Percentiles rank a stretch among this genome's conserved stretches.
These are phyloP conservation scores for Paratrypauchen microcephalus DNA, from an alignment of 2,797 vertebrate species.

Conservation along the genomic window DNA sequence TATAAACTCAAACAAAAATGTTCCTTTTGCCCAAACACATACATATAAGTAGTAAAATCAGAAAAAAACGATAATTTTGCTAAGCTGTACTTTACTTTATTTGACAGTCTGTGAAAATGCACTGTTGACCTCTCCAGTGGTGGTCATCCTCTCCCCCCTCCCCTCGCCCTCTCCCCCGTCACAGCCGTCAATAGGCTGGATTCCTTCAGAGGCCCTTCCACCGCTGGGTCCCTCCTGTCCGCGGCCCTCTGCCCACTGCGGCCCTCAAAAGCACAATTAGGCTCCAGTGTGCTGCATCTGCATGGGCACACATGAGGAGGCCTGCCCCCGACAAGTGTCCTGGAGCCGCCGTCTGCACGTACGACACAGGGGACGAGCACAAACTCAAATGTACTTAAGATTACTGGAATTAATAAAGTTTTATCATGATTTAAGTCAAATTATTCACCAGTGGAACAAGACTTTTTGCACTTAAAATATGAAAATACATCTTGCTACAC, in stretches of 20 bases:
- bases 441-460: no score
- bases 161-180: constrained; percentile 39
- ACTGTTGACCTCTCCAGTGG: constrained; percentile 23
- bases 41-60: no score
- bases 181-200: constrained; percentile 63
- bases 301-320: constrained; percentile 81
- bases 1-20: no score
- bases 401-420: no score
- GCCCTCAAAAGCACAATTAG: constrained; percentile 93
- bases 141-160: constrained; percentile 48
- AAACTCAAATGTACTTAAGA: no score
- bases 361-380: constrained; percentile 37
- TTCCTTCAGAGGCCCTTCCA: constrained; percentile 51
- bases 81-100: no score
- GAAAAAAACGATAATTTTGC: no score
- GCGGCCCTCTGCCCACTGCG: constrained; percentile 61
- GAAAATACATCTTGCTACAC: no score
- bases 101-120: background rate
- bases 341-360: constrained; percentile 80
- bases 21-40: no score
- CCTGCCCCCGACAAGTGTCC: constrained; percentile 89
- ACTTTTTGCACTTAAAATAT: no score
- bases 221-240: constrained; percentile 53
- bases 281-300: constrained; percentile 91
- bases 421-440: no score